Evolutionary conservation across 1,140 invertebrate species (phyloP), one percentile per base, ranked within the genome.

Genomic region (Antheraea mylitta): DNA sequence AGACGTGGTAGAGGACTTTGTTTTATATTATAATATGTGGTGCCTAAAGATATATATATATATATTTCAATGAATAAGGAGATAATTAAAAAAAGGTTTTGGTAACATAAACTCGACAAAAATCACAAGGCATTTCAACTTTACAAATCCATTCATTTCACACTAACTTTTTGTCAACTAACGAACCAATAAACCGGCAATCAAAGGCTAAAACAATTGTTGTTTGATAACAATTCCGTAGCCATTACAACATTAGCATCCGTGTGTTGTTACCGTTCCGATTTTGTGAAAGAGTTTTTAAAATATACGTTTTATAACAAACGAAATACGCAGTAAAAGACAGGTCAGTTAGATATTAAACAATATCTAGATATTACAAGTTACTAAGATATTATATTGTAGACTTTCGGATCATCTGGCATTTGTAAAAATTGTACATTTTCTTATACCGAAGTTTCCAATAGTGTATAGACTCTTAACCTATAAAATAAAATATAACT

Each of bases 161-260:
- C 8, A 13, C 6, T 3, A 7, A 63, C 30, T 37, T 16, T 63
- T 63, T 63, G 22, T 63, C 61, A 63, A n/a, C 61, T 63, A 63
- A 63, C 61, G 61, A 63, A 63, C 19, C 61, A 63, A 63, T 63
- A 63, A 63, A 63, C 30, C 61, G 30, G 30, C 61, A 63, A 37
- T 37, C 22, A 36, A 63, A 36, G 61, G 48, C 67, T 70, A 66
- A 72, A 72, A 70, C 69, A 74, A 58, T 45, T 18, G 53, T 30
- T 68, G 75, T 80, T 83, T 78, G 71, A 80, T 76, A 82, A 78
- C 74, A 75, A 63, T 92, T 89, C 45, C 62, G 53, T 42, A 45
- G 38, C 48, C 67, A 58, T 48, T 68, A 45, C 16, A 53, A 42
- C 38, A 42, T 42, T 11, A 42, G 38, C 38, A 53, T 53, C 5